Evolutionary conservation across 2,113 vertebrate species (phyloP).

Genomic region (Scolopax mira): DNA sequence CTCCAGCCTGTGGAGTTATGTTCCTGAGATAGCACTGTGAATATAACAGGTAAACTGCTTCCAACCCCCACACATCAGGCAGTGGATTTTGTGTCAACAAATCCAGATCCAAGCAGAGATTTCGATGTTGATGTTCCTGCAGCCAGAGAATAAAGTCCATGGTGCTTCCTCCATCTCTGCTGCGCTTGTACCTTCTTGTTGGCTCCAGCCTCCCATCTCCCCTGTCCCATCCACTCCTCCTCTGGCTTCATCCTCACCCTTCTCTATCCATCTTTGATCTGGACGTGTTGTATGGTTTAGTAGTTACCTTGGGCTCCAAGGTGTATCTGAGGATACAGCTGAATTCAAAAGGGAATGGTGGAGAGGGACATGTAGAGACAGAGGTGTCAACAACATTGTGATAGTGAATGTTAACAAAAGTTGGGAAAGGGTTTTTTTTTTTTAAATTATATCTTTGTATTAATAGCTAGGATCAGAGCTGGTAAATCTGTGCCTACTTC

Average conservation of each 20-base stretch:
- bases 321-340: not conserved
- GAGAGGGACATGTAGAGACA: not conserved
- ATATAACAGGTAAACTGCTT: conserved; percentile 50
- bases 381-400: not conserved
- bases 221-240: not conserved
- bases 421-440: not conserved
- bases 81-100: conserved; percentile 60
- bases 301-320: not conserved
- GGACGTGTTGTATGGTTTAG: not conserved
- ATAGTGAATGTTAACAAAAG: not conserved
- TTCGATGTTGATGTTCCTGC: conserved; percentile 28
- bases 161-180: not conserved
- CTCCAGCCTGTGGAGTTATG: not conserved
- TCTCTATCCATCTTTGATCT: not conserved
- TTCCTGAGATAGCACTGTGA: conserved; percentile 20
- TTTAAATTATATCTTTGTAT: not conserved
- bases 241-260: not conserved
- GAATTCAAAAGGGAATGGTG: not conserved
- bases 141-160: conserved; percentile 60
- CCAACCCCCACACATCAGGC: conserved; percentile 16
- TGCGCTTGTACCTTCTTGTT: not conserved
- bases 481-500: not conserved
- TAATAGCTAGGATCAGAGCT: not conserved
- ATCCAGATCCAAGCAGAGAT: conserved; percentile 54
- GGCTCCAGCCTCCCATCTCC: not conserved